Evolutionary conservation across 1,140 invertebrate genomes (phyloP).

Genomic region (Lepidurus apus): DNA sequence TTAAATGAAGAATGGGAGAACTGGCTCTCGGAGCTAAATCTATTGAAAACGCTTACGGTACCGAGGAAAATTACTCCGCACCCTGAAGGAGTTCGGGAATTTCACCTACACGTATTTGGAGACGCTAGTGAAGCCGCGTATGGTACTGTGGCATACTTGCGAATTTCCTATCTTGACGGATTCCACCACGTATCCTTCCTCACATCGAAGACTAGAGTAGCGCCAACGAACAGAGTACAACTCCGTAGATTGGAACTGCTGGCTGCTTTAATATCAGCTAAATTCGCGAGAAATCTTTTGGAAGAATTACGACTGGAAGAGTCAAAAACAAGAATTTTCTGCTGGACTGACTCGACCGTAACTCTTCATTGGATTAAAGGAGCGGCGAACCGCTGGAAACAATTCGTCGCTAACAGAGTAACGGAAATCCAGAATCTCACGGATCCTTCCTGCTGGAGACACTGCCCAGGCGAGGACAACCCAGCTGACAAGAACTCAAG

Average conservation of each 20-base stretch:
- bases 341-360: slow-evolving; percentile 44
- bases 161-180: neutral
- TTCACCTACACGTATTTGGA: slow-evolving; percentile 34
- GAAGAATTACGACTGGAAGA: too few relatives aligned
- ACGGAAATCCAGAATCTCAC: slow-evolving; percentile 41
- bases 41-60: neutral
- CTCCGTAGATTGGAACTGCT: slow-evolving; percentile 36
- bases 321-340: slow-evolving; percentile 30
- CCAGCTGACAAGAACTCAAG: slow-evolving; percentile 40
- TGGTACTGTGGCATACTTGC: slow-evolving; percentile 30
- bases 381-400: slow-evolving; percentile 41
- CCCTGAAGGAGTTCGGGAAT: neutral
- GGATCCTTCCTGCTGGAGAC: slow-evolving; percentile 36
- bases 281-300: slow-evolving; percentile 26
- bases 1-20: neutral
- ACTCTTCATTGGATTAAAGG: slow-evolving; percentile 43
- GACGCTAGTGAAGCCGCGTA: slow-evolving; percentile 33
- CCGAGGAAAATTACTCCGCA: neutral
- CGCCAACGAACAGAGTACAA: slow-evolving; percentile 35
- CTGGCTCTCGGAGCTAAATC: neutral
- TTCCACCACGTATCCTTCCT: slow-evolving; percentile 2
- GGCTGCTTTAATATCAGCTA: slow-evolving; percentile 30
- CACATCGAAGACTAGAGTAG: slow-evolving; percentile 35
- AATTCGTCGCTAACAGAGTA: slow-evolving; percentile 46
- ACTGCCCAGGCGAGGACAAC: slow-evolving; percentile 39